Evolutionary conservation across 2,888 invertebrate genomes (phyloP), one percentile per base, ranked within the genome.

Genomic region (Lampropteryx suffumata): DNA sequence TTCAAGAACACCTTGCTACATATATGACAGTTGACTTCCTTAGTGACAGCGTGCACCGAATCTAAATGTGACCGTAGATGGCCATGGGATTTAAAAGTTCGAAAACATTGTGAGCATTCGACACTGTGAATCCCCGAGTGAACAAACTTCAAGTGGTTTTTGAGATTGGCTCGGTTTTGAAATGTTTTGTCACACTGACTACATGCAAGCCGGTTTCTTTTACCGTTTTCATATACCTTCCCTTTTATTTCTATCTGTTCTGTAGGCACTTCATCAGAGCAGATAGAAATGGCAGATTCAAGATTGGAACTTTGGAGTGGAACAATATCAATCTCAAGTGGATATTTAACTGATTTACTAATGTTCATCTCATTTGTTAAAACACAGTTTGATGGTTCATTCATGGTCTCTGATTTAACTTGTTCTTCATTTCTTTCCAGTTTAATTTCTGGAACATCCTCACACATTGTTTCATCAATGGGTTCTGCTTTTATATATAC

Each of bases 151-250:
- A 70, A 34, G 32, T 73, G 73, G 1, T 63, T 54, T 30, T 64
- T 68, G 6, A 71, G 34, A 45, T 66, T 67, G 0, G 66, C 65
- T 42, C 64, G 32, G 34, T 69, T 71, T 41, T 71, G 71, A 33
- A 70, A 71, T 0, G 65, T 63, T 8, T 65, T 63, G 0, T 59
- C 57, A 17, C 71, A 73, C 6, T 59, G 48, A 0, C 54, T 53
- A 29, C 73, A 73, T 5, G 54, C 30, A 1, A 72, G 14, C 17
- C 73, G 42, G 5, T 69, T 69, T n/a, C 62, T 57, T 53, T 68
- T 68, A 0, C 73, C 73, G 12, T 72, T 70, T 17, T 65, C 62
- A 28, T 70, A 69, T 0, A 70, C 74, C 54, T 63, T 71, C n/a
- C 65, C 70, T 9, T 46, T 46, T 0, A 65, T 46, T 12, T 62